Evolutionary conservation across 2,888 invertebrate species (phyloP), one percentile per base, ranked within the genome.

Genomic region (Lymantria dispar): DNA sequence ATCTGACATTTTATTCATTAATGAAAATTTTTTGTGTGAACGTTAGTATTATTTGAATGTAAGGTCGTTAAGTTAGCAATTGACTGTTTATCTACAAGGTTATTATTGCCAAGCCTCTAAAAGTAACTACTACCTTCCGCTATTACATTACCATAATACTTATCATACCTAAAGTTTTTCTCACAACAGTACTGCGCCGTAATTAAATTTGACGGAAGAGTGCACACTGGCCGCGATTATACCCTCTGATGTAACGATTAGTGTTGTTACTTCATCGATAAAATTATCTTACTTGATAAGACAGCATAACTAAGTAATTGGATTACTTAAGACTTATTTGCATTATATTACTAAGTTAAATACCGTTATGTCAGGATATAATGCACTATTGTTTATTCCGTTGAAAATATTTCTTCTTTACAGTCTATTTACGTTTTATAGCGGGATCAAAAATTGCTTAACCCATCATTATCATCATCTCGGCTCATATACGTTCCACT

Each of bases 121-220:
- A 8, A 38, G 1, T 8, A 38, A 12, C 7, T 38, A 37, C 3
- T 12, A 38, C 38, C 38, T 38, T 38, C 38, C 38, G 38, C 38
- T 38, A 38, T 38, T 9, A 36, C 11, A 45, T 38, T 43, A 30
- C 33, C 45, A 29, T 29, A 29, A 15, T 43, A 38, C 38, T 36
- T 42, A 45, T 29, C 30, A 10, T 39, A 43, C 39, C 38, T 46
- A 37, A 45, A 43, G 38, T 48, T 48, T 52, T 67, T 38, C 43
- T 45, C 30, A 22, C 44, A 45, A 47, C 55, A 54, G 67, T 79
- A 76, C 74, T 42, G 43, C 43, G 44, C 49, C 60, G 75, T 78
- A 81, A 84, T 86, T 85, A 84, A 80, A 82, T 83, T 83, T 71
- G 80, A 82, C 85, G 88, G 87, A 88, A 88, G 86, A 87, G 71